These are phyloP conservation scores for Orthonevra nobilis DNA, from an alignment of 2,888 invertebrate genomes.

Conservation along the genomic window DNA sequence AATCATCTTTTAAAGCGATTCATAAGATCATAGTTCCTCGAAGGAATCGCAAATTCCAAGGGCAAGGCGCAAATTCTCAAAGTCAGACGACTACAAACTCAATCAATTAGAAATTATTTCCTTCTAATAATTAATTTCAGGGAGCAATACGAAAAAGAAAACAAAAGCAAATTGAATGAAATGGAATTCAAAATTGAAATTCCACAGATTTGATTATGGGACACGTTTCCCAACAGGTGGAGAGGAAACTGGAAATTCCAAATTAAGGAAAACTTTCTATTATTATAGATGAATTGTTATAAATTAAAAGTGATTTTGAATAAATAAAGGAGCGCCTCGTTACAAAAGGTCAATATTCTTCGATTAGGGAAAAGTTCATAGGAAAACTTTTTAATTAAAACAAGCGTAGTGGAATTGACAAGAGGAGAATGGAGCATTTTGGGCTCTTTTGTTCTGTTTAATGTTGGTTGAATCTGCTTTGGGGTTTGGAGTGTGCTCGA, in stretches of 20 bases:
- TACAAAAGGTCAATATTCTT: background rate
- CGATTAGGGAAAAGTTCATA: background rate
- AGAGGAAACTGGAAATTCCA: too few species aligned
- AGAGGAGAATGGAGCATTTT: background rate
- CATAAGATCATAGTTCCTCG: too few species aligned
- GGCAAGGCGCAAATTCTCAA: constrained; percentile 9
- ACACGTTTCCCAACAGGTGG: background rate
- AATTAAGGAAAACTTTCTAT: constrained; percentile 1
- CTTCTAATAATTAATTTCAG: constrained; percentile 51
- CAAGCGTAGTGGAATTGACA: constrained; percentile 6
- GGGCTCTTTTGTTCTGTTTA: too few species aligned
- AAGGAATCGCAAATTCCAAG: too few species aligned
- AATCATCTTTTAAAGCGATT: background rate
- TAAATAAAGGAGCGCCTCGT: too few species aligned
- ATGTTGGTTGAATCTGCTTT: too few species aligned
- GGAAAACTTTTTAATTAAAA: constrained; percentile 40
- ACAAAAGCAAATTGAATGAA: background rate
- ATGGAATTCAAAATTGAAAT: background rate
- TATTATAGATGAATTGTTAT: constrained; percentile 28
- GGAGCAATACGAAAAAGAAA: constrained; percentile 3
- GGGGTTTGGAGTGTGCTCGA: too few species aligned
- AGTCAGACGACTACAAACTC: constrained; percentile 31
- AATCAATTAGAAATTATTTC: constrained; percentile 44
- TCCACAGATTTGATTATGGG: constrained; percentile 3
- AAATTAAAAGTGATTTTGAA: constrained; percentile 25